Evolutionary conservation across 2,888 invertebrate species (phyloP), one percentile per base, ranked within the genome.

Genomic region (Polietes domitor): DNA sequence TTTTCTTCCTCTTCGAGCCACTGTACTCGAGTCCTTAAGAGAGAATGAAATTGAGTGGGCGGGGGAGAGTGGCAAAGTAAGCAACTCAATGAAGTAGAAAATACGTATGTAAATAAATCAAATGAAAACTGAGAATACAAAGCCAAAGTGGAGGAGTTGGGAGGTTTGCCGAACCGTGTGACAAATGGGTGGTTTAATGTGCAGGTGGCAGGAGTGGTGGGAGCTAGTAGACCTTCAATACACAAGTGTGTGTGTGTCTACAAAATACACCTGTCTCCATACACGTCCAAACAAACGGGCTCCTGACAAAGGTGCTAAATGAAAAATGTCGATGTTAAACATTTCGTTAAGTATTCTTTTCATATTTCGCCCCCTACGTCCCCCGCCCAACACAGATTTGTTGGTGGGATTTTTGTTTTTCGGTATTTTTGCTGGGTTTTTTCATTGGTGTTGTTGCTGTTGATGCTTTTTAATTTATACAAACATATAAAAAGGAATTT

Each of bases 101-200:
- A 77, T 80, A 73, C 61, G 41, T 70, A 43, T 63, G 68, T 21
- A 74, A 83, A 83, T 83, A 77, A 68, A 83, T 80, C 76, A 80
- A 68, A 61, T 77, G 73, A 37, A 74, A 63, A 53, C 70, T 21
- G 53, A 53, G 10, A 58, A 74, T 28, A n/a, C 32, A 41, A 17
- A 24, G 2, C 15, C 2, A 15, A 41, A 55, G 10, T 41, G 41
- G 41, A 41, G 41, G 10, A 41, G 41, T 12, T 2, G 41, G 10
- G 32, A 32, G 32, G 3, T 5, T 7, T 5, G 32, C 32, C 32
- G 10, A 41, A 41, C 10, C 12, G 47, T 47, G 47, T 58, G 26
- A 58, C 58, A 26, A 15, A 15, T 58, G 58, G 24, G 10, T 26
- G 21, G 53, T 24, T 15, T 3, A n/a, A 47, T 5, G 15, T 32